Evolutionary conservation across 1,140 invertebrate species (phyloP), one percentile per base, ranked within the genome.

Genomic region (Diorhabda sublineata): DNA sequence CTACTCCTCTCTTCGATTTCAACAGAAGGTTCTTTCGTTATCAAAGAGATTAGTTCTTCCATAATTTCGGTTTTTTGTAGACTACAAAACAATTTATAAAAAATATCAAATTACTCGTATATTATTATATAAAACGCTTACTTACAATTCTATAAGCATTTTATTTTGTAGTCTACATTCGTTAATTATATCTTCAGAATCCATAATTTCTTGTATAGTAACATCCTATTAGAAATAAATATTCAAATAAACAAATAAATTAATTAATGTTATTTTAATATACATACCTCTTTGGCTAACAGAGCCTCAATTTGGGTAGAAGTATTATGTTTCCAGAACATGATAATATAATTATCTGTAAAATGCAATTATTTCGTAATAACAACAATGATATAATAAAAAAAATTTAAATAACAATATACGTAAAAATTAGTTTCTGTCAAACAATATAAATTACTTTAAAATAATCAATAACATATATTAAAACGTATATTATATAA

Each of bases 131-230:
- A 8, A 52, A 64, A 56, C 58, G 11, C 43, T 8, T 52, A 90
- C 93, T 93, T 88, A 97, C 95, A 92, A 97, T 77, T 94, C 93
- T 72, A 97, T 87, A 67, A 98, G 84, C 76, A 91, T 93, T 82
- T 92, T 94, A 82, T 97, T 97, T 80, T 94, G 92, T 71, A 89
- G 90, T 85, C 95, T 96, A 82, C 95, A 97, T 87, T 98, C 95
- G 82, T 96, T 94, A 70, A 98, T 85, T 78, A 98, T 92, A 82
- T 97, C 94, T 81, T 97, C 95, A 82, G 96, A 92, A 80, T 98
- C 93, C 85, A 98, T 87, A 67, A 98, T 85, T 81, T 96, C 92
- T 75, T 90, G 87, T 61, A 98, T 84, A 26, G 92, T 96, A 61
- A 96, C 90, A 90, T 95, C 91, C 95, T 97, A 81, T 66, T 26